A percentile compares a stretch with the other conserved stretches of the same genome.
Conservation (phyloP, 1,140 invertebrate species). For the Lepidurus packardi region DNA sequence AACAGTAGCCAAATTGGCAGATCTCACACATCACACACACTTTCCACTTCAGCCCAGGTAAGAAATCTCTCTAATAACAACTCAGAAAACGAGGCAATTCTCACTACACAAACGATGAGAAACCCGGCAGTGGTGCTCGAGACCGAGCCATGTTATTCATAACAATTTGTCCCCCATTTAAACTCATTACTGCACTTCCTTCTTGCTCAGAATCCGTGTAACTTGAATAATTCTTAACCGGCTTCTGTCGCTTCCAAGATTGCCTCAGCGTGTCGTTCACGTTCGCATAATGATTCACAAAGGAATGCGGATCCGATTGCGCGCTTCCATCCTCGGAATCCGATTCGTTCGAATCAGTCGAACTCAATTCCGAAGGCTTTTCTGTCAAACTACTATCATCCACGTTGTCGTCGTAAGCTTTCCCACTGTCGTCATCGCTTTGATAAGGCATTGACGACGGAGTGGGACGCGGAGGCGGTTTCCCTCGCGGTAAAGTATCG, state of each 20-base stretch:
- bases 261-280: constrained; percentile 89
- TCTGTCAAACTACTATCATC: constrained; percentile 90
- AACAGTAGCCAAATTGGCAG: background rate
- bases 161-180: constrained; percentile 93
- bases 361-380: constrained; percentile 92
- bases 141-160: constrained; percentile 97
- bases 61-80: background rate
- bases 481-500: constrained; percentile 53
- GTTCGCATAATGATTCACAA: constrained; percentile 93
- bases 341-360: constrained; percentile 67
- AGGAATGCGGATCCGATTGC: constrained; percentile 82
- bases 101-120: constrained; percentile 85
- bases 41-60: background rate
- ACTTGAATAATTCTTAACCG: constrained; percentile 79
- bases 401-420: constrained; percentile 86
- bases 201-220: constrained; percentile 89
- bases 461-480: constrained; percentile 82
- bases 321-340: constrained; percentile 90
- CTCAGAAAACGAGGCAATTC: background rate
- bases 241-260: constrained; percentile 88
- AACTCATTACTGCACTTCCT: constrained; percentile 81
- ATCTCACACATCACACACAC: background rate
- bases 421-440: constrained; percentile 87
- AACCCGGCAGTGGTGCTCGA: constrained; percentile 86
- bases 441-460: constrained; percentile 91